Conservation (phyloP, 1,140 invertebrate species). For the Lepidurus packardi region DNA sequence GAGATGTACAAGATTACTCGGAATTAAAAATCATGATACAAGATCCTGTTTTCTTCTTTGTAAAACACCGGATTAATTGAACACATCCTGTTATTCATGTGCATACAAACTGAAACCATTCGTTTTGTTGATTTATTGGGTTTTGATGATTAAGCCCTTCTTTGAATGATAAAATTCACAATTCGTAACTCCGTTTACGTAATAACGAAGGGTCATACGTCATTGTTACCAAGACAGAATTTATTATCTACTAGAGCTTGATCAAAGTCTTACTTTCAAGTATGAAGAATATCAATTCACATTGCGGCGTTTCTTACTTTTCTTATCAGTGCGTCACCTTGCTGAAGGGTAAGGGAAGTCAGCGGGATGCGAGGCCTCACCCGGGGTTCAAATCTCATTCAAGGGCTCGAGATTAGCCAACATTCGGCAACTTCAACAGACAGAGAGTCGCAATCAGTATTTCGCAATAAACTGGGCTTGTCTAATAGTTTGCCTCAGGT, state of each 20-base stretch:
- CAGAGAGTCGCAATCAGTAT: no score
- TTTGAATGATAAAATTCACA: no score
- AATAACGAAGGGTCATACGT: no score
- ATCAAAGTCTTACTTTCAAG: neutral
- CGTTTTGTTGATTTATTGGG: no score
- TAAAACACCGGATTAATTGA: neutral
- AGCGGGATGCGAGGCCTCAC: neutral
- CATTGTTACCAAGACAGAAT: no score
- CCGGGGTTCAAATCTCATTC: neutral
- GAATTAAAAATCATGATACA: neutral
- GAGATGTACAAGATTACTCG: neutral
- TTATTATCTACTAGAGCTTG: no score
- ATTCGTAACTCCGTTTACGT: no score
- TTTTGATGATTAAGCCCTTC: no score
- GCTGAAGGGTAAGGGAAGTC: neutral
- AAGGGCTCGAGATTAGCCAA: neutral
- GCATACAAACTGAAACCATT: no score
- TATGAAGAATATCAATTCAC: neutral
- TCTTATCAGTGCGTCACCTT: neutral
- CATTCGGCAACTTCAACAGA: no score
- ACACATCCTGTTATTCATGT: neutral
- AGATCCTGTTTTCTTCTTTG: neutral
- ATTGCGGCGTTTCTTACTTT: neutral
- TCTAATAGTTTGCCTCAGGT: no score
- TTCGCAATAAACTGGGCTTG: no score